Conservation (phyloP, 2,797 vertebrate species). For the Liasis olivaceus region DNA sequence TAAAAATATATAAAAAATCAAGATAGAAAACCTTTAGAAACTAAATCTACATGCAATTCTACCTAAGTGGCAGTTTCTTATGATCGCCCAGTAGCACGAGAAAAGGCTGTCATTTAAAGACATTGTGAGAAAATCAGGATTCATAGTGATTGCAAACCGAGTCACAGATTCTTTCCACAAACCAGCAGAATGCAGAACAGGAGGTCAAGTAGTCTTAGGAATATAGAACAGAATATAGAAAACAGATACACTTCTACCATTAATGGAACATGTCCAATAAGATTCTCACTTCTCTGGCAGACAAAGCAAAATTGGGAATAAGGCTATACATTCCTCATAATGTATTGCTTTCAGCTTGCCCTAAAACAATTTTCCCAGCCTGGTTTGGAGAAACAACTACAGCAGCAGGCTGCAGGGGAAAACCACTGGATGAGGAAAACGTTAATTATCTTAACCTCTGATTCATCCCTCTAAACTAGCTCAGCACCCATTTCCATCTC, state of each 20-base stretch:
- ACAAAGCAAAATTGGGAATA: background rate
- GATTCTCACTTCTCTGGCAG: background rate
- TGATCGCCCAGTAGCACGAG: background rate
- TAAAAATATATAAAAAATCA: background rate
- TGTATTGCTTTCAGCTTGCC: background rate
- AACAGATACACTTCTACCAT: background rate
- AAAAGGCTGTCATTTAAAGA: background rate
- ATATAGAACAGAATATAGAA: background rate
- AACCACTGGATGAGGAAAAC: constrained; percentile 22
- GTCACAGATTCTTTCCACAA: background rate
- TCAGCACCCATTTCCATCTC: background rate
- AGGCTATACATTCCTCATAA: background rate
- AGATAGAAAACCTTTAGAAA: background rate
- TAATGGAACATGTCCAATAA: background rate
- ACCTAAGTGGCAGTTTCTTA: background rate
- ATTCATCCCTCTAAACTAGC: background rate
- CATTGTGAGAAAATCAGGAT: background rate
- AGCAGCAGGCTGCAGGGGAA: background rate
- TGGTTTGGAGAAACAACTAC: background rate
- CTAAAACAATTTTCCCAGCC: background rate
- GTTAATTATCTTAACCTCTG: background rate
- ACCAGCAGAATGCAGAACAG: background rate
- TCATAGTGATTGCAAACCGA: background rate
- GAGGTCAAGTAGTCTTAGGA: background rate
- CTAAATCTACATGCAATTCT: background rate